Evolutionary conservation across 1,140 invertebrate genomes (phyloP).

Genomic region (Tetragnatha versicolor): DNA sequence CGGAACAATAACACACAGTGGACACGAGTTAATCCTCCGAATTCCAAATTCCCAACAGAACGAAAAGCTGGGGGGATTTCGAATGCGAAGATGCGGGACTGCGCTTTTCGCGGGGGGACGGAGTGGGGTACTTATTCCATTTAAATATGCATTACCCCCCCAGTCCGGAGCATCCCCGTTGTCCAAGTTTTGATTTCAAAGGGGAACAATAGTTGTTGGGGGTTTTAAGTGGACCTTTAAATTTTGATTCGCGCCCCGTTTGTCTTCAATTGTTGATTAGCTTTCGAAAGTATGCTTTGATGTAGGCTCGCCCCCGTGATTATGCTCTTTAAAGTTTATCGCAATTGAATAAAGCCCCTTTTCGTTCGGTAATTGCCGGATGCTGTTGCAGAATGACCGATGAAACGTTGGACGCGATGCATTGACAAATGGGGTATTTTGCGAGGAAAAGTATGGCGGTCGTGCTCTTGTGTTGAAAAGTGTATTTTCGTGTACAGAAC

Average conservation of each 20-base stretch:
- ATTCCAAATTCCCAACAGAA: slow-evolving; percentile 29
- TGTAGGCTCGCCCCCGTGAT: background rate
- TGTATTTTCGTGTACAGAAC: too few species aligned
- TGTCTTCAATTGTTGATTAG: slow-evolving; percentile 54
- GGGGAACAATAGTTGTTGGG: slow-evolving; percentile 49
- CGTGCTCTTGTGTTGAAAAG: too few species aligned
- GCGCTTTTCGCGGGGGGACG: slow-evolving; percentile 16
- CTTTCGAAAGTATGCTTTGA: slow-evolving; percentile 38
- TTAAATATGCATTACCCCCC: slow-evolving; percentile 41
- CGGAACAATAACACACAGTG: slow-evolving; percentile 8
- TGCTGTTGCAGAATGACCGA: too few species aligned
- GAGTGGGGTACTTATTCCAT: slow-evolving; percentile 9
- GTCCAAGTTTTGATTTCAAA: slow-evolving; percentile 52
- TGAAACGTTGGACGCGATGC: too few species aligned
- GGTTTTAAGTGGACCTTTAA: slow-evolving; percentile 49
- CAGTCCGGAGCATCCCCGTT: background rate
- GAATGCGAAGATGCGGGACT: background rate
- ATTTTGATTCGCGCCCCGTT: slow-evolving; percentile 43
- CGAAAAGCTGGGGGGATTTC: slow-evolving; percentile 21
- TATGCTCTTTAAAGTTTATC: slow-evolving; percentile 25
- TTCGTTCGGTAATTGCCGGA: too few species aligned
- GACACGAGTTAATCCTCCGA: slow-evolving; percentile 9
- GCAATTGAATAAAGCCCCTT: slow-evolving; percentile 42
- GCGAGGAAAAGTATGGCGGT: too few species aligned
- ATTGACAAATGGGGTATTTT: too few species aligned